These are phyloP conservation scores for Liposcelis brunnea DNA, from an alignment of 2,888 invertebrate genomes.

Conservation along the genomic window DNA sequence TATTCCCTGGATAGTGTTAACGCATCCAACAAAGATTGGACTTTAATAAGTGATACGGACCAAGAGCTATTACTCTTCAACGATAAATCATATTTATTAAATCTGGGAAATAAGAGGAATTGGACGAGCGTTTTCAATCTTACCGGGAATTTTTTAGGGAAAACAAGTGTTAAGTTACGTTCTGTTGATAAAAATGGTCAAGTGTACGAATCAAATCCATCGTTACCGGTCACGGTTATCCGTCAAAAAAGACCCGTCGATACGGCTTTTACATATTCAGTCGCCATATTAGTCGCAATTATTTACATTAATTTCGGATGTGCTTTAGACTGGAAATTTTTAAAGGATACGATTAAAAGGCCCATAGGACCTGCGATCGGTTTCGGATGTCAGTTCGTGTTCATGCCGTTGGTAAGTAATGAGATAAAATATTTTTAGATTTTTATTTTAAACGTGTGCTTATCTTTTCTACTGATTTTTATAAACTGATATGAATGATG, in stretches of 20 bases:
- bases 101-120: constrained; percentile 18
- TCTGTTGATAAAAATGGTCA: neutral
- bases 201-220: neutral
- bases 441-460: constrained; percentile 3
- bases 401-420: constrained; percentile 66
- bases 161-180: constrained; percentile 16
- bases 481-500: no score
- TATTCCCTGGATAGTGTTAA: neutral
- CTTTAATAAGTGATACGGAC: no score
- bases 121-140: constrained; percentile 27
- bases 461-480: constrained; percentile 14
- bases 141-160: constrained; percentile 34
- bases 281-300: constrained; percentile 55
- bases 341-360: constrained; percentile 43
- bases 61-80: neutral
- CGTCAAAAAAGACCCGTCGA: constrained; percentile 49
- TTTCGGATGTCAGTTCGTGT: constrained; percentile 56
- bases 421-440: neutral
- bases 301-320: constrained; percentile 85
- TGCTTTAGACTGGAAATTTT: constrained; percentile 57
- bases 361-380: constrained; percentile 68
- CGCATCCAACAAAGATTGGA: no score
- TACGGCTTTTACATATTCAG: constrained; percentile 53
- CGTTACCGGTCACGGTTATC: constrained; percentile 36
- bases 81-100: constrained; percentile 1